Evolutionary conservation across 2,888 invertebrate genomes (phyloP).

Genomic region (Glomeris marginata): DNA sequence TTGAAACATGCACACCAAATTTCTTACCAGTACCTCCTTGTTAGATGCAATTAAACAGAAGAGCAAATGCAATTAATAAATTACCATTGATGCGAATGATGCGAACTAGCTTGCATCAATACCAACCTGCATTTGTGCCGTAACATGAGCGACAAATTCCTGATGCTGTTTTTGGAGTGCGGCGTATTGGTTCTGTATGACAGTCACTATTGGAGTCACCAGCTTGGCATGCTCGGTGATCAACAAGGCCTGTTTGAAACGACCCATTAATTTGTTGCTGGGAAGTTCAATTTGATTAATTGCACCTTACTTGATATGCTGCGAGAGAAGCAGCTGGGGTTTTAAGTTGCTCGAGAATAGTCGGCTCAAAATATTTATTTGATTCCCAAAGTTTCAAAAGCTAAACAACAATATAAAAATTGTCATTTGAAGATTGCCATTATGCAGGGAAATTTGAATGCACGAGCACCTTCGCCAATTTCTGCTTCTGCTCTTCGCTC

Average conservation of each 20-base stretch:
- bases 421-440: neutral
- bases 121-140: constrained; percentile 64
- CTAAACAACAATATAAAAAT: constrained; percentile 24
- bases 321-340: constrained; percentile 29
- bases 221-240: constrained; percentile 64
- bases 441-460: constrained; percentile 2
- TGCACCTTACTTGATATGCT: constrained; percentile 26
- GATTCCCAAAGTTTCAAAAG: constrained; percentile 91
- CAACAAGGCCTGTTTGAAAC: constrained; percentile 49
- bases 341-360: constrained; percentile 32
- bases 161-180: constrained; percentile 88
- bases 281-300: neutral
- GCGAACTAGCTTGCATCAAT: no score
- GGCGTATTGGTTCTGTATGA: constrained; percentile 63
- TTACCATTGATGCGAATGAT: no score
- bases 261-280: neutral
- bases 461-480: constrained; percentile 60
- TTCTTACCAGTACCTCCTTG: no score
- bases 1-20: no score
- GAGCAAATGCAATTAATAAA: no score
- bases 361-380: constrained; percentile 50
- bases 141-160: constrained; percentile 80
- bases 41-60: no score
- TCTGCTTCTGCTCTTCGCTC: constrained; percentile 72
- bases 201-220: constrained; percentile 57